These are phyloP conservation scores for Apoda limacodes DNA, from an alignment of 2,888 invertebrate species.

Conservation along the genomic window DNA sequence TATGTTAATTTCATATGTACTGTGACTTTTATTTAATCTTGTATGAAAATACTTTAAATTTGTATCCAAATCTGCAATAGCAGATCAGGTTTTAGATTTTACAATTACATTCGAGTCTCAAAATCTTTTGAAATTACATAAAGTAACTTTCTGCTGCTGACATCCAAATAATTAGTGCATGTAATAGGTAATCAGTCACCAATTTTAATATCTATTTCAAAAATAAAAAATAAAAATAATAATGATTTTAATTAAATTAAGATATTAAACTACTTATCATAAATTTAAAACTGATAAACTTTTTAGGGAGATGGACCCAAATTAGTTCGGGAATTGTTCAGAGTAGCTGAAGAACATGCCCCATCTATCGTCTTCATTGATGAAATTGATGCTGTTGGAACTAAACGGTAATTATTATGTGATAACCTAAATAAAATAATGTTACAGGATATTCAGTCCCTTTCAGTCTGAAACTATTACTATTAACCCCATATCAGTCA, in stretches of 20 bases:
- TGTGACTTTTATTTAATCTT: slow-evolving; percentile 2
- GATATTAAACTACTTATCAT: no score
- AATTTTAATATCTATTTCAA: no score
- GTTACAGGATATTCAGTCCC: no score
- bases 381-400: slow-evolving; percentile 99
- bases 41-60: no score
- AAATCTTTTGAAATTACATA: no score
- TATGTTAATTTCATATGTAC: slow-evolving; percentile 31
- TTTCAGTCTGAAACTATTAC: slow-evolving; percentile 1
- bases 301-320: slow-evolving; percentile 96
- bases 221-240: no score
- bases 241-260: background rate
- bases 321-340: slow-evolving; percentile 95
- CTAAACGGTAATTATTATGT: slow-evolving; percentile 83
- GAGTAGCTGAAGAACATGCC: slow-evolving; percentile 99
- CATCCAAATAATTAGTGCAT: background rate
- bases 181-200: background rate
- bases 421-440: no score
- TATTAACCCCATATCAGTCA: background rate
- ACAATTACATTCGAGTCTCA: no score
- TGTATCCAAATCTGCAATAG: no score
- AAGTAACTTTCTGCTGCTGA: no score
- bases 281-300: no score
- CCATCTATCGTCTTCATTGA: slow-evolving; percentile 99
- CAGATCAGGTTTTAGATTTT: no score